Conservation (phyloP, 2,888 invertebrate genomes). For the Agrotis exclamationis region DNA sequence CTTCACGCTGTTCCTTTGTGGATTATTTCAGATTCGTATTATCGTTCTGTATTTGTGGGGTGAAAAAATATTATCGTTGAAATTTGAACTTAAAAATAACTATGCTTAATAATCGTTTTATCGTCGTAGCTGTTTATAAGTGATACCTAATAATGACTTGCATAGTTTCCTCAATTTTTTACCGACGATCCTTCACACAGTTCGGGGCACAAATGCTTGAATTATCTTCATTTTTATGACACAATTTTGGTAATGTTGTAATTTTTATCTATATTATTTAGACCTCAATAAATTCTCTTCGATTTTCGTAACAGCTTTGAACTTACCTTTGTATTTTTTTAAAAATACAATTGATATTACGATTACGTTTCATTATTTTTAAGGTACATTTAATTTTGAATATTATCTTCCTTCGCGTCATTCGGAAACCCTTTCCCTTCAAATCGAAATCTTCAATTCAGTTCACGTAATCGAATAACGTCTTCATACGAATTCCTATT, state of each 20-base stretch:
- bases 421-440: conserved; percentile 13
- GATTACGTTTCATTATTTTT: neutral
- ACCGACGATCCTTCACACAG: neutral
- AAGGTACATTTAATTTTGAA: neutral
- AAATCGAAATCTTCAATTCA: conserved; percentile 42
- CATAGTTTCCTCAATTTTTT: neutral
- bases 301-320: neutral
- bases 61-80: neutral
- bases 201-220: neutral
- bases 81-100: neutral
- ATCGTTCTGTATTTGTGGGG: conserved; percentile 11
- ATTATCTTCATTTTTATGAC: neutral
- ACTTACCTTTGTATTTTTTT: neutral
- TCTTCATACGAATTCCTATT: conserved; percentile 52
- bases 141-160: neutral
- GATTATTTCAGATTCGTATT: conserved; percentile 34
- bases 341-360: neutral
- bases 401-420: neutral
- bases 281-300: neutral
- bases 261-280: neutral
- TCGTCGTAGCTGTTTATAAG: neutral
- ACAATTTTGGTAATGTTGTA: neutral
- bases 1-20: conserved; percentile 35
- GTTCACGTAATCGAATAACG: conserved; percentile 58
- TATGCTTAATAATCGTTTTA: neutral